Base-by-base conservation (phyloP, 2,888 invertebrate genomes). In the Callyntrura sp. region DNA sequence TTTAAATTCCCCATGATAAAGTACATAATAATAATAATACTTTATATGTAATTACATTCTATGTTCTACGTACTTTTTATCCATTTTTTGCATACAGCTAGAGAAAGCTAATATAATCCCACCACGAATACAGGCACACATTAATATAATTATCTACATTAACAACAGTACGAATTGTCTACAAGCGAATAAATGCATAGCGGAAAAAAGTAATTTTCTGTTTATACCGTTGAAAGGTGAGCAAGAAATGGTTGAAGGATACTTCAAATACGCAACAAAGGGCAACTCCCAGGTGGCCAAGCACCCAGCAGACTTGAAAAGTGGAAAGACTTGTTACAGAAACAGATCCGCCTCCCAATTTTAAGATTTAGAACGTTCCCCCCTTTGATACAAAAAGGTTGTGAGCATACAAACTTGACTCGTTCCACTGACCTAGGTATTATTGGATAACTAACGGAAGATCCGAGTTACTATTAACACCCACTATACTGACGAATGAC, bases 11-110 rank as follows among this genome's bases (percentile, higher is more conserved):
- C 62, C 68, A 35, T 5, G 25, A 65, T 20, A 68, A 68, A 48
- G n/a, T 17, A 79, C 51, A 45, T 65, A 82, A 65, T 82, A 48
- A 48, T 5, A 9, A 79, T 25, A 84, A 57, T 70, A 65, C 43
- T 23, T 76, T 68, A 68, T 68, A 55, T 12, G 23, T 84, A 43
- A 45, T n/a, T 83, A 83, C 68, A 83, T 83, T 83, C 83, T 83
- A 81, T 81, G 65, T 85, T 85, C 88, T 90, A 90, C 90, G 90
- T 90, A 90, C 90, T 90, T 90, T 79, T 65, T 90, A 51, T 90
- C 90, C 90, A 90, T 90, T 85, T 85, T 90, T 90, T 90, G 90
- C 90, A 90, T 90, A 90, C 85, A 90, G 90, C 90, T 90, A 90
- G 90, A 88, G 88, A 87, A 90, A 90, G 88, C 90, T 90, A 90